A percentile compares a stretch with the other conserved stretches of the same genome.
Conservation (phyloP, 2,113 vertebrate species). For the Malaclemys terrapin region DNA sequence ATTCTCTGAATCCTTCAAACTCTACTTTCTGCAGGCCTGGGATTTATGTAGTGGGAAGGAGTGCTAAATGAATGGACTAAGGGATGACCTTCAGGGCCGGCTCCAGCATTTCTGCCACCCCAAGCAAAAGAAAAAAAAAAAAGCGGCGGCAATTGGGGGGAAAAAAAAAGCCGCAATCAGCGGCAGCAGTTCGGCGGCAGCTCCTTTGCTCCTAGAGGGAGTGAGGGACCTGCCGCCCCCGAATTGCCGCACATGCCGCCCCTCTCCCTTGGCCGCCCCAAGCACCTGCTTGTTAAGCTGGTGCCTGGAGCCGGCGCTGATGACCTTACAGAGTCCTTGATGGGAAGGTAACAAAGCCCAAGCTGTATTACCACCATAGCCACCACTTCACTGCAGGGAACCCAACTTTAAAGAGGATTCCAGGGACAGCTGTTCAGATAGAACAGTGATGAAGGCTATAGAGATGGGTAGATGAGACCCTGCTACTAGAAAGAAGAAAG, state of each 20-base stretch:
- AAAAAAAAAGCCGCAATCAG: too few relatives aligned
- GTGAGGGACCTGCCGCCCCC: too few relatives aligned
- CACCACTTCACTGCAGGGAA: background rate
- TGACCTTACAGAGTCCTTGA: background rate
- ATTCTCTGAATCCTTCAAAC: background rate
- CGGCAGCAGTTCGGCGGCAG: too few relatives aligned
- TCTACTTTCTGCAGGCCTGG: background rate
- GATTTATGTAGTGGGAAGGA: background rate
- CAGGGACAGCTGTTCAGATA: background rate
- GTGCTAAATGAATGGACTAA: background rate
- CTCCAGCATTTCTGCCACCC: too few relatives aligned
- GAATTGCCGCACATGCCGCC: too few relatives aligned
- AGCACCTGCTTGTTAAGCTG: too few relatives aligned
- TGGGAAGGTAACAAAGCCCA: background rate
- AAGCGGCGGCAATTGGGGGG: too few relatives aligned
- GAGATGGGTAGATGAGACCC: background rate
- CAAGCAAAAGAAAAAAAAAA: too few relatives aligned
- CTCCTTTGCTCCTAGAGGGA: too few relatives aligned
- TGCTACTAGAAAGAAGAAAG: background rate
- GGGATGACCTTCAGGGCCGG: background rate
- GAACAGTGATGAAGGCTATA: background rate
- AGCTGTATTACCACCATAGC: background rate
- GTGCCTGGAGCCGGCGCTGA: background rate
- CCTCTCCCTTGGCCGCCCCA: too few relatives aligned
- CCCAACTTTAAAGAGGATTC: background rate